A percentile compares a stretch with the other conserved stretches of the same genome.
Conservation (phyloP, 2,113 vertebrate species). For the Microcebus tavaratra region DNA sequence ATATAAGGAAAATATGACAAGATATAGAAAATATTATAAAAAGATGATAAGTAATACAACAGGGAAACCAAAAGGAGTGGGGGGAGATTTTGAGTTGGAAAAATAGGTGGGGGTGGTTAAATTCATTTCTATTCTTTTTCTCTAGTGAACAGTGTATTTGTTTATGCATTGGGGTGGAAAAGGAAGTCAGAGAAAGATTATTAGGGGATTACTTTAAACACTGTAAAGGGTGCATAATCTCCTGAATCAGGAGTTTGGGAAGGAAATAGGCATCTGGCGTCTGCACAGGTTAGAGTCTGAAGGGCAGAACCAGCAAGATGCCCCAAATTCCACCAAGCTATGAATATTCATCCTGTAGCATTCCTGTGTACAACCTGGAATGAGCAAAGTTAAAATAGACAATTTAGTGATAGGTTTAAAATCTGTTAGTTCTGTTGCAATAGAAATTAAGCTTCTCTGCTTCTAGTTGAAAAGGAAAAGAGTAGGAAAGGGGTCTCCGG, state of each 20-base stretch:
- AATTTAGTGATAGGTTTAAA: neutral
- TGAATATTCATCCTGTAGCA: no score
- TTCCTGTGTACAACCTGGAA: accelerated
- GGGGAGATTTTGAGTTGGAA: neutral
- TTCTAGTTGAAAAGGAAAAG: neutral
- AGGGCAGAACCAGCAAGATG: neutral
- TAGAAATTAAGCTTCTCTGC: neutral
- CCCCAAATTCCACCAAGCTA: accelerated
- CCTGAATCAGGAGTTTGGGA: neutral
- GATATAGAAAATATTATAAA: neutral
- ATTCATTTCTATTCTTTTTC: neutral
- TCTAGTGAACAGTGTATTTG: neutral
- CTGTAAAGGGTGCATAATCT: neutral
- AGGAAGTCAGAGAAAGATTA: neutral
- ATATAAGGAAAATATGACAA: neutral
- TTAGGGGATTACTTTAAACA: neutral
- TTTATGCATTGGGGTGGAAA: neutral
- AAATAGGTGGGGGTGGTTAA: neutral
- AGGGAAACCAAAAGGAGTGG: accelerated
- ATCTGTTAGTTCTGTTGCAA: neutral
- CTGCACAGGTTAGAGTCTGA: neutral
- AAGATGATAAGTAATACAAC: neutral
- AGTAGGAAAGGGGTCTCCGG: neutral
- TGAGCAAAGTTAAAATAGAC: neutral
- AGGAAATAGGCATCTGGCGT: neutral